phyloP scores from a whole-genome alignment of 2,113 vertebrate species.

The Scolopax mira region DNA sequence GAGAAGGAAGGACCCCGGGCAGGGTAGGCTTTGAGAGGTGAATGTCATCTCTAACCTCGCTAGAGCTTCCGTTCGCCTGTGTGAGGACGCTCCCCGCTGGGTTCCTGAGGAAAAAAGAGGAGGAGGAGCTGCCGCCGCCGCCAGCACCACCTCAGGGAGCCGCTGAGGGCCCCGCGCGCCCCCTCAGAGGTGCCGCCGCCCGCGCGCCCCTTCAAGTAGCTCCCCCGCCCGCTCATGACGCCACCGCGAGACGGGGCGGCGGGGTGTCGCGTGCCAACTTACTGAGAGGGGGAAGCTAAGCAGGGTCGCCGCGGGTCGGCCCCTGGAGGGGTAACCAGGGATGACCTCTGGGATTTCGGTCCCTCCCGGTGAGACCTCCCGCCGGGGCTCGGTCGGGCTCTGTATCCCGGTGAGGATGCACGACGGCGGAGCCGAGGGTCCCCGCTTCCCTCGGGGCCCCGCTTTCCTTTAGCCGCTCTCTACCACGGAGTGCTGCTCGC shows the following conservation, averaged over 20 bases:
- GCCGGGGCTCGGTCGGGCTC: not conserved
- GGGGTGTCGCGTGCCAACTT: not conserved
- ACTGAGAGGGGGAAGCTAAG: not conserved
- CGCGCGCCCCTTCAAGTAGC: not conserved
- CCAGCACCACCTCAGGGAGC: not conserved
- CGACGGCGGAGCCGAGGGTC: not conserved
- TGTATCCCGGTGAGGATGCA: not conserved
- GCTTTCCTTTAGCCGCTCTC: not conserved
- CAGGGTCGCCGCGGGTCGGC: not conserved
- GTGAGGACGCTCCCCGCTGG: fast-evolving
- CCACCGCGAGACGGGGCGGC: not conserved
- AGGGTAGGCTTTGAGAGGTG: too few relatives aligned
- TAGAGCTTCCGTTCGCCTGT: not conserved
- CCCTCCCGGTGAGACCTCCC: not conserved
- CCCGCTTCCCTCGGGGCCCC: not conserved
- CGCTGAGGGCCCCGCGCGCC: not conserved
- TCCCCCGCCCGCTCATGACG: not conserved
- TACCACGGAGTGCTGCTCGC: not conserved
- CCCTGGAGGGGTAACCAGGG: not conserved
- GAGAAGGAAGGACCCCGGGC: fast-evolving
- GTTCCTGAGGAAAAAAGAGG: not conserved
- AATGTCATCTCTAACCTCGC: not conserved
- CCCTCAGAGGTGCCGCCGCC: not conserved
- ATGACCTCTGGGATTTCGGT: fast-evolving
- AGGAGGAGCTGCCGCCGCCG: too few relatives aligned